Conservation (phyloP, 1,140 invertebrate species). For the Oedothorax gibbosus region DNA sequence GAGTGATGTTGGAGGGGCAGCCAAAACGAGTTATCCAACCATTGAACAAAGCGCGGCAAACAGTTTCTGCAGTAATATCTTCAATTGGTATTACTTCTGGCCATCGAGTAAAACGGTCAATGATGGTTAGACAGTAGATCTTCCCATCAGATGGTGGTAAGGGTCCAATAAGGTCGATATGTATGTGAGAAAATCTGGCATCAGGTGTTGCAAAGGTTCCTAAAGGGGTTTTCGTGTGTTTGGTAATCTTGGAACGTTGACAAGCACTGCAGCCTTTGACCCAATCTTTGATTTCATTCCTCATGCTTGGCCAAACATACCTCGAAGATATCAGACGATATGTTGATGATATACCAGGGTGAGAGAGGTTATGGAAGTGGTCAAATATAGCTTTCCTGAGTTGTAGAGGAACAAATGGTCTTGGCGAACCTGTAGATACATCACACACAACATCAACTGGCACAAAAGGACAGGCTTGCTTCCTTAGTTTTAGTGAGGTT, state of each 20-base stretch:
- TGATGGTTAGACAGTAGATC: conserved; percentile 69
- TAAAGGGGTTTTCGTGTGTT: background rate
- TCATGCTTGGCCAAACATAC: background rate
- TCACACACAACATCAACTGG: background rate
- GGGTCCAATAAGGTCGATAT: conserved; percentile 70
- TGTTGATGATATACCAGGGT: background rate
- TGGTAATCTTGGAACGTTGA: background rate
- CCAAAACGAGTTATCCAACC: conserved; percentile 67
- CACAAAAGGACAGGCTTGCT: background rate
- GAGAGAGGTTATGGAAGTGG: background rate
- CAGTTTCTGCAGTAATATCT: conserved; percentile 67
- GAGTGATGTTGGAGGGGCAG: conserved; percentile 63
- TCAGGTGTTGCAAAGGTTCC: background rate
- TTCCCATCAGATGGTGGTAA: conserved; percentile 66
- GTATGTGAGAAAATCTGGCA: background rate
- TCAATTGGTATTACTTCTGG: conserved; percentile 67
- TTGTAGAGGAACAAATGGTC: background rate
- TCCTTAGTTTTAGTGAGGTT: too few relatives aligned
- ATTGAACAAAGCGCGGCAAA: conserved; percentile 64
- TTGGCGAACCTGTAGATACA: background rate
- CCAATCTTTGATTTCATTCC: background rate
- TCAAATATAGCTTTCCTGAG: background rate
- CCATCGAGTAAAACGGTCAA: conserved; percentile 69
- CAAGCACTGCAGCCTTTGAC: background rate
- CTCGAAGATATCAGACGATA: background rate